These are phyloP conservation scores for Podotricha telesiphe DNA, from an alignment of 2,888 invertebrate genomes.

Conservation along the genomic window DNA sequence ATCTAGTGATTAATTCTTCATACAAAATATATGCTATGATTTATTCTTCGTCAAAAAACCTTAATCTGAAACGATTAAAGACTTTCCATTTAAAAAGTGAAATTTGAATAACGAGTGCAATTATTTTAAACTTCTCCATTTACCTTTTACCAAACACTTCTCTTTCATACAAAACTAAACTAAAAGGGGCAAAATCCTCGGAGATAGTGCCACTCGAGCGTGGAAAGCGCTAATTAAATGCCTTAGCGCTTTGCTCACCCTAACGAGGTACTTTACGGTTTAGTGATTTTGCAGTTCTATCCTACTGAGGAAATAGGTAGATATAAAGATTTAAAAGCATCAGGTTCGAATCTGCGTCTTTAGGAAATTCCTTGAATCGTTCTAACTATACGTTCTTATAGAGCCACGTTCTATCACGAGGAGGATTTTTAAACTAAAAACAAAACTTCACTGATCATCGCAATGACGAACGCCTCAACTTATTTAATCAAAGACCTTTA, in stretches of 20 bases:
- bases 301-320: not conserved
- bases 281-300: not conserved
- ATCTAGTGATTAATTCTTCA: no score
- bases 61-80: not conserved
- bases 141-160: not conserved
- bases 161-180: not conserved
- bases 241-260: slow-evolving; percentile 12
- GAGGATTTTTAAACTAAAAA: no score
- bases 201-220: slow-evolving; percentile 13
- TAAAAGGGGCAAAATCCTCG: not conserved
- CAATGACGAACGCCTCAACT: no score
- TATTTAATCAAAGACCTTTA: no score
- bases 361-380: no score
- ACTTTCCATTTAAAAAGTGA: not conserved
- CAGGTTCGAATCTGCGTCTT: no score
- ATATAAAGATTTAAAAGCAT: no score
- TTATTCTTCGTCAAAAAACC: no score
- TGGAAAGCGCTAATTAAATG: slow-evolving; percentile 15
- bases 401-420: no score
- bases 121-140: not conserved
- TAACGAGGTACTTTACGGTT: slow-evolving; percentile 4
- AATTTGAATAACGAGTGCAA: not conserved
- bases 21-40: no score
- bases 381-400: no score
- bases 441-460: no score